These are phyloP conservation scores for Neogobius melanostomus DNA, from an alignment of 2,113 vertebrate species.

Conservation along the genomic window DNA sequence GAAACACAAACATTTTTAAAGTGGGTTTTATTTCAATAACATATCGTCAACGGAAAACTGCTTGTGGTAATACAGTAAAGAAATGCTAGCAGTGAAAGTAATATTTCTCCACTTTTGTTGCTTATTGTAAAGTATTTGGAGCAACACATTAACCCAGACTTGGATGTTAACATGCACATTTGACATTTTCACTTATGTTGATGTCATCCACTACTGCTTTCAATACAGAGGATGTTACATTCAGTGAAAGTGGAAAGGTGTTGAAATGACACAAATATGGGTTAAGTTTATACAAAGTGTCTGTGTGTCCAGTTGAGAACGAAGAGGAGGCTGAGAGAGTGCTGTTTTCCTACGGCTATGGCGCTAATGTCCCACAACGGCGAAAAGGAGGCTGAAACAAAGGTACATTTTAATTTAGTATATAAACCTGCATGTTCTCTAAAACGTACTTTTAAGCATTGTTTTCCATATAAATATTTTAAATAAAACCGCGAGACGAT, in stretches of 20 bases:
- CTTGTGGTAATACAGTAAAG: too few relatives aligned
- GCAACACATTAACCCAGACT: too few relatives aligned
- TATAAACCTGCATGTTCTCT: neutral
- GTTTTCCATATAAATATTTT: neutral
- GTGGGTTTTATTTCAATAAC: too few relatives aligned
- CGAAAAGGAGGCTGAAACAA: constrained; percentile 91
- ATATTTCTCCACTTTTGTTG: too few relatives aligned
- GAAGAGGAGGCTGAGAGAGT: constrained; percentile 94
- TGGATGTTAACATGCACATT: too few relatives aligned
- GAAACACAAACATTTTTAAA: too few relatives aligned
- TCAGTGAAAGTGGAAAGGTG: neutral
- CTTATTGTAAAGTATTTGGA: too few relatives aligned
- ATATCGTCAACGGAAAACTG: too few relatives aligned
- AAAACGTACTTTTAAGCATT: neutral
- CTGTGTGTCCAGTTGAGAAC: constrained; percentile 85
- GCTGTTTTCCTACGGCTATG: constrained; percentile 96
- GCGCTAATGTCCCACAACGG: constrained; percentile 95
- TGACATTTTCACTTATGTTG: too few relatives aligned
- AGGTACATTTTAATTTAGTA: constrained; percentile 74
- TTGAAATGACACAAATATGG: neutral
- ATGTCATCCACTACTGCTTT: too few relatives aligned
- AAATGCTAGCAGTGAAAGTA: too few relatives aligned
- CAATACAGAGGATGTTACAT: too few relatives aligned
- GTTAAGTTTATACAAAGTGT: neutral
- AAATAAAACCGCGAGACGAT: neutral